Evolutionary conservation across 2,797 vertebrate genomes (phyloP).

Genomic region (Leptoclinus maculatus): DNA sequence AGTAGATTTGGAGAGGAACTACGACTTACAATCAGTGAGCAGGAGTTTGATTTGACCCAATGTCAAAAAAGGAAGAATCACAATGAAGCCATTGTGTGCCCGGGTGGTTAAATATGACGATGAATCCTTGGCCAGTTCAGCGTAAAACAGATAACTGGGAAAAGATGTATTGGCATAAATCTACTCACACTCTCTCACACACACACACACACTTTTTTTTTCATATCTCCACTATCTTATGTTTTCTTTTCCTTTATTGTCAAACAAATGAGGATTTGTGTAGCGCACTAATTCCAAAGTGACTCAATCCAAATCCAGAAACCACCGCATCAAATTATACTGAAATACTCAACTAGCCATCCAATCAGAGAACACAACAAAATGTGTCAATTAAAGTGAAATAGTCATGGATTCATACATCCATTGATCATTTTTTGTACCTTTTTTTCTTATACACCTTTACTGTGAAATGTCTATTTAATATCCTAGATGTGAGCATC

Average conservation of each 20-base stretch:
- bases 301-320: background rate
- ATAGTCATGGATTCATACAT: too few relatives aligned
- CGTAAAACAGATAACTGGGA: background rate
- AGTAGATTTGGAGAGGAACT: background rate
- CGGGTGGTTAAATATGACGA: background rate
- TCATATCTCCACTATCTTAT: too few relatives aligned
- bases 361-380: too few relatives aligned
- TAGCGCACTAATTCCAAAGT: background rate
- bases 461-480: background rate
- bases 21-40: background rate
- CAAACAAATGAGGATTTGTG: background rate
- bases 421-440: background rate
- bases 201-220: background rate
- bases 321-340: background rate
- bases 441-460: background rate
- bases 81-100: background rate
- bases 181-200: too few relatives aligned
- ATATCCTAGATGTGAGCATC: background rate
- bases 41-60: background rate
- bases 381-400: background rate
- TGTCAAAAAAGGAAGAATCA: slow-evolving; percentile 15
- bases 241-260: background rate
- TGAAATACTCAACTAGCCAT: too few relatives aligned
- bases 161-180: background rate
- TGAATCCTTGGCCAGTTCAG: background rate